A percentile compares a stretch with the other conserved stretches of the same genome.
Evolutionary conservation across 2,113 vertebrate species (phyloP).

Genomic region (Bucco capensis): DNA sequence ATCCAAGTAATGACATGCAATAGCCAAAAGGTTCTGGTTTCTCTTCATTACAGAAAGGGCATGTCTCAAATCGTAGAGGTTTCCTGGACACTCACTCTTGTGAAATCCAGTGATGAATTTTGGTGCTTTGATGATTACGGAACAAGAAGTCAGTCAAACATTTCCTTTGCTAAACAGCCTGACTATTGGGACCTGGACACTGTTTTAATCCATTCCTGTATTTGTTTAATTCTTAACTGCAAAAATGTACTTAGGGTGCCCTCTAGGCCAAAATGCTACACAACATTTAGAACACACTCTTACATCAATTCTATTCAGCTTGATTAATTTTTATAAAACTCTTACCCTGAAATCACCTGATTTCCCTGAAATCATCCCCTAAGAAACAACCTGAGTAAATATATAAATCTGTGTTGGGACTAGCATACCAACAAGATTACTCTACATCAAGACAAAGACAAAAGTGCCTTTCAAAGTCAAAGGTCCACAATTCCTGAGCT

Average conservation of each 20-base stretch:
- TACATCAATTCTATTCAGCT: neutral
- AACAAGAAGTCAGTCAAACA: neutral
- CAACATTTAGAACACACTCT: neutral
- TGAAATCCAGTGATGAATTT: neutral
- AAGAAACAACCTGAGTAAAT: neutral
- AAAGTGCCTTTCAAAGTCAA: slow-evolving; percentile 16
- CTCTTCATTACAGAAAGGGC: neutral
- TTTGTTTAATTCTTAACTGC: neutral
- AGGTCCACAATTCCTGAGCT: neutral
- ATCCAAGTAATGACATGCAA: neutral
- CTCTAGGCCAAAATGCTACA: slow-evolving; percentile 46
- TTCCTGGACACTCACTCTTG: neutral
- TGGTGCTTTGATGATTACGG: neutral
- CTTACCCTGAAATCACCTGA: neutral
- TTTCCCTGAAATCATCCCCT: slow-evolving; percentile 21
- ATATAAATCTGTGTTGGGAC: neutral
- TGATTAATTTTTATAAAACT: neutral
- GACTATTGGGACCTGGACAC: neutral
- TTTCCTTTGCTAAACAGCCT: neutral
- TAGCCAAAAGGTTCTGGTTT: neutral
- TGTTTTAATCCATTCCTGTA: neutral
- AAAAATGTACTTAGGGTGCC: slow-evolving; percentile 58
- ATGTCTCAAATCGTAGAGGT: neutral
- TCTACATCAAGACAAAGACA: neutral
- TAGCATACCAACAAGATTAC: neutral